Conservation (phyloP, 23 tunicate genomes). For the Clavelina lepadiformis region DNA sequence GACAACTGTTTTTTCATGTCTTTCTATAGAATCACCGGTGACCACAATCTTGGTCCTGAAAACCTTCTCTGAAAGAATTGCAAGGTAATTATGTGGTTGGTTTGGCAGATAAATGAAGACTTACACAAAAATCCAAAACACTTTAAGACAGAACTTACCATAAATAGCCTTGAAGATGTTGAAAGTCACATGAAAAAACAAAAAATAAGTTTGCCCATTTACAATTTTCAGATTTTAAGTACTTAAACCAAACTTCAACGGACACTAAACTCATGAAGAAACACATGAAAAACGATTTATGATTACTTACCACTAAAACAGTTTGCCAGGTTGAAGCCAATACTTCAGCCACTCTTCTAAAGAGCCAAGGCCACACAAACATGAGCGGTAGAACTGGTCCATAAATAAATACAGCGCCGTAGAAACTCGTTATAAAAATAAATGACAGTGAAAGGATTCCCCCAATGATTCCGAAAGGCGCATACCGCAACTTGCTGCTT, state of each 20-base stretch:
- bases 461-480: constrained; percentile 39
- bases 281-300: neutral
- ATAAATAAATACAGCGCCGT: constrained; percentile 76
- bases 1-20: constrained; percentile 86
- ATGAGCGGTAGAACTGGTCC: constrained; percentile 79
- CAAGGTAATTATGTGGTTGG: neutral
- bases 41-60: constrained; percentile 68
- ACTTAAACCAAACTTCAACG: neutral
- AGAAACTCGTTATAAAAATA: constrained; percentile 51
- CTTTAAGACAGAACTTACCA: neutral
- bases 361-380: constrained; percentile 94
- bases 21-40: constrained; percentile 69
- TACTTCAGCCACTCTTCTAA: constrained; percentile 69
- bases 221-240: neutral
- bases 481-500: constrained; percentile 3
- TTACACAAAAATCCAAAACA: neutral
- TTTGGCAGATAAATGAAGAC: neutral
- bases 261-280: neutral
- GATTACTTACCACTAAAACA: constrained; percentile 56
- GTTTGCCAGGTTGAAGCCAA: constrained; percentile 84
- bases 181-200: no score
- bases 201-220: no score
- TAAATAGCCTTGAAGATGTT: neutral
- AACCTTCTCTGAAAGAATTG: constrained; percentile 65
- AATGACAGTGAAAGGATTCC: constrained; percentile 30